These are phyloP conservation scores for Heliconius hermathena DNA, from an alignment of 1,140 invertebrate species.

Conservation along the genomic window DNA sequence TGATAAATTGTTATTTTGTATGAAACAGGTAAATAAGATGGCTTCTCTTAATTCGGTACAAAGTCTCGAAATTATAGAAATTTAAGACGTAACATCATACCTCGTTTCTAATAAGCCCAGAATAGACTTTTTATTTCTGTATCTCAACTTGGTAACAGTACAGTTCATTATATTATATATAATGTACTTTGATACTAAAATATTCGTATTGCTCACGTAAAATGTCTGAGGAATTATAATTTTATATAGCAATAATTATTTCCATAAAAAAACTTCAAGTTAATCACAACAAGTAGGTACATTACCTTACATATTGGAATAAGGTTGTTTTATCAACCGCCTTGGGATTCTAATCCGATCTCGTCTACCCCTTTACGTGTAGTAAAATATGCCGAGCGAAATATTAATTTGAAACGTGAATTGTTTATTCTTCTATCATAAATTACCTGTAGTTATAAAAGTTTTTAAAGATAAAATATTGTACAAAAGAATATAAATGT, in stretches of 20 bases:
- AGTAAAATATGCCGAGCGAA: conserved; percentile 24
- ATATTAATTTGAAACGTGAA: conserved; percentile 18
- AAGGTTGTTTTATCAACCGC: conserved; percentile 37
- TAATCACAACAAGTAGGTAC: conserved; percentile 25
- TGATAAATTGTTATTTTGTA: neutral
- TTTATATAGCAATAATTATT: neutral
- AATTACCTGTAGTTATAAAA: neutral
- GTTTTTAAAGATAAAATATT: neutral
- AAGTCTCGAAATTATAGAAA: neutral
- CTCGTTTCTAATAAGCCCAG: neutral
- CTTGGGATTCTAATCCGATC: conserved; percentile 38
- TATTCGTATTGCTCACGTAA: neutral
- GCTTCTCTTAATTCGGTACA: neutral
- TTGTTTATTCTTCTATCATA: neutral
- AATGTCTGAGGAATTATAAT: neutral
- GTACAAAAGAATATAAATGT: neutral
- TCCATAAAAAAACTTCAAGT: neutral
- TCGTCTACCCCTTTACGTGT: conserved; percentile 27
- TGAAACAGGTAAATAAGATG: neutral
- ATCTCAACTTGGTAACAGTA: neutral
- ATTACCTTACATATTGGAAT: conserved; percentile 33
- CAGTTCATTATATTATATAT: neutral
- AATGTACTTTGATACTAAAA: neutral
- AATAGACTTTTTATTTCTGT: conserved; percentile 8
- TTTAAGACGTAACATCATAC: neutral